A percentile compares a stretch with the other conserved stretches of the same genome.
Conservation (phyloP, 2,888 invertebrate genomes). For the Gisinianus flammeolus region DNA sequence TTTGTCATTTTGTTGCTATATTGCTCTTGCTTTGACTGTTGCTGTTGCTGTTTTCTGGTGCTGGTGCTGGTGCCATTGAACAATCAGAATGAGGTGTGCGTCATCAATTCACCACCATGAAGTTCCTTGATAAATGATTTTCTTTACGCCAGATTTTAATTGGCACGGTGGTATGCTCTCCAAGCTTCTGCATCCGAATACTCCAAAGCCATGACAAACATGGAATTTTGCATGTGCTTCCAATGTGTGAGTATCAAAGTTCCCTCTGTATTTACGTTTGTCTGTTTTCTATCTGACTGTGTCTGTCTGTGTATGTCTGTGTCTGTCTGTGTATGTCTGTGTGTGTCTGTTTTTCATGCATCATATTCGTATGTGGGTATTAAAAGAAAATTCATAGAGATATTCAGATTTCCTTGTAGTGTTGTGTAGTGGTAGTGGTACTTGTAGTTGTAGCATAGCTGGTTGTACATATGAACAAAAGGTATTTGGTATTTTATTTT, state of each 20-base stretch:
- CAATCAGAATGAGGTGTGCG: background rate
- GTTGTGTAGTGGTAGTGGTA: background rate
- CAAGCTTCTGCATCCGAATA: background rate
- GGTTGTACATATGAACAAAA: background rate
- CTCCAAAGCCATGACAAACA: constrained; percentile 26
- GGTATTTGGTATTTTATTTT: background rate
- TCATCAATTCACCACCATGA: constrained; percentile 33
- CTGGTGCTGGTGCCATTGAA: too few species aligned
- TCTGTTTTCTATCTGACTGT: too few species aligned
- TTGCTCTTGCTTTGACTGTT: too few species aligned
- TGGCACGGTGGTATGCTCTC: constrained; percentile 32
- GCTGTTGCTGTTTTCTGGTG: too few species aligned
- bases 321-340: too few species aligned
- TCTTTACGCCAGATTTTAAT: constrained; percentile 30
- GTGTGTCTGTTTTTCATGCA: too few species aligned
- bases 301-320: too few species aligned
- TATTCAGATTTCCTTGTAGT: too few species aligned
- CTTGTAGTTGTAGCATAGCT: background rate
- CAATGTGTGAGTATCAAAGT: background rate
- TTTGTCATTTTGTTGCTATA: too few species aligned
- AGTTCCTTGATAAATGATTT: constrained; percentile 24
- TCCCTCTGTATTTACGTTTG: too few species aligned
- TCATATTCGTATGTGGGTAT: background rate
- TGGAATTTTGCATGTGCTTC: constrained; percentile 19
- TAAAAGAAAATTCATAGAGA: background rate